Conservation (phyloP, 2,113 vertebrate species). For the Oncorhynchus mykiss region DNA sequence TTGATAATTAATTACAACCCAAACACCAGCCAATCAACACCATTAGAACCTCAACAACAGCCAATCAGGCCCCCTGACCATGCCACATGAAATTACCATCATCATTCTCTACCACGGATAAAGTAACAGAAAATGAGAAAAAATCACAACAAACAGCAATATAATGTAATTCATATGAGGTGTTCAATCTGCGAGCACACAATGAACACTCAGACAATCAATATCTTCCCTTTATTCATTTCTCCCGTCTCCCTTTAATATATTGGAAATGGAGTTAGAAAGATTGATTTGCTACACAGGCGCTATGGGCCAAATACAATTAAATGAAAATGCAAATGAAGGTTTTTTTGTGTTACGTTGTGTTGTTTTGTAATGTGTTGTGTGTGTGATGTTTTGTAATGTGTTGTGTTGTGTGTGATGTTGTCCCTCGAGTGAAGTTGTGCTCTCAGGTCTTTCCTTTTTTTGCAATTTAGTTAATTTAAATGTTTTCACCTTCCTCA, state of each 20-base stretch:
- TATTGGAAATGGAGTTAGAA: constrained; percentile 79
- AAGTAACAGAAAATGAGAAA: constrained; percentile 48
- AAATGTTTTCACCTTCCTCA: constrained; percentile 45
- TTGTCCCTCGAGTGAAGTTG: constrained; percentile 43
- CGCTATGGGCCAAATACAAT: constrained; percentile 73
- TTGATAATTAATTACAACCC: neutral
- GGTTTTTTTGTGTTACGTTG: constrained; percentile 44
- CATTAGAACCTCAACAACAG: neutral
- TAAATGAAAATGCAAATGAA: constrained; percentile 80
- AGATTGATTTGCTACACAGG: constrained; percentile 73
- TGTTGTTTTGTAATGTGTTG: constrained; percentile 38
- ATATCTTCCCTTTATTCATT: constrained; percentile 56
- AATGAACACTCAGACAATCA: constrained; percentile 74
- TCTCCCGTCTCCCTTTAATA: constrained; percentile 72
- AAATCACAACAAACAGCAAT: constrained; percentile 58
- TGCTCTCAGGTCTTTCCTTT: constrained; percentile 52
- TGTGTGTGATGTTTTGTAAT: constrained; percentile 42
- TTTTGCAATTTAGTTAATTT: constrained; percentile 69
- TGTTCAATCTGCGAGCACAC: constrained; percentile 67
- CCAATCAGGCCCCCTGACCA: constrained; percentile 12
- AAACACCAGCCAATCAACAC: neutral
- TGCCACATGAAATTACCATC: constrained; percentile 52
- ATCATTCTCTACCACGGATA: constrained; percentile 60
- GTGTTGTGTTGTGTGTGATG: constrained; percentile 21
- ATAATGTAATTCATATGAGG: constrained; percentile 69